Base-by-base conservation (phyloP, 92 coral and sea anemone genomes). In the Porites divaricata region DNA sequence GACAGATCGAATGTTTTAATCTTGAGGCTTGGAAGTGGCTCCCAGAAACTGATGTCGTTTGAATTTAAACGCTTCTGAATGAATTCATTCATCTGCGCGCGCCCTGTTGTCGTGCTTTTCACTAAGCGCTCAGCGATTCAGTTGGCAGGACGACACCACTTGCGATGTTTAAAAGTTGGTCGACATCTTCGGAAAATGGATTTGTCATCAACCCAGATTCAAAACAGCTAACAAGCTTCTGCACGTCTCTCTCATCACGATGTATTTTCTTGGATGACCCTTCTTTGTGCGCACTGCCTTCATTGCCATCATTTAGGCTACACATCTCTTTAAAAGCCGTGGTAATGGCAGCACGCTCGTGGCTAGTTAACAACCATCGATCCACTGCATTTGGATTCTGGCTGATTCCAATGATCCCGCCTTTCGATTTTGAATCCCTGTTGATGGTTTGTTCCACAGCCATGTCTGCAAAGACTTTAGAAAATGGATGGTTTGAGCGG, bases 371-470 rank as follows among this genome's bases (percentile, higher is more conserved):
- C 49, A 85, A 87, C 86, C 81, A 87, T 23, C 86, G 80, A 35
- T 85, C 16, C 56, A 85, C 19, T 58, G 63, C 63, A 10, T 58
- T 3, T 58, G 63, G 63, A 58, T 58, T 58, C 4, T 58, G 63
- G 19, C 63, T 58, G 63, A 58, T 58, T 58, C 63, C 63, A 58
- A 2, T 58, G 63, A 58, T 58, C 16, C 14, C 63, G 63, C 16
- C 63, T 58, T 80, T 65, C 16, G 77, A 57, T 48, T 82, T 82
- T n/a, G 86, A 70, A 41, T 81, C 77, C 19, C 51, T 14, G 70
- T 88, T 88, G 1, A 88, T 75, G 70, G 82, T 69, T 88, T n/a
- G 91, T 76, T 88, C 88, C 73, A 81, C 54, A 5, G 91, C 88
- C 91, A 75, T 88, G 28, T 88, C 91, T 14, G 88, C 82, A 75